Evolutionary conservation across 2,888 invertebrate genomes (phyloP), one percentile per base, ranked within the genome.

Genomic region (Napeogenes inachia): DNA sequence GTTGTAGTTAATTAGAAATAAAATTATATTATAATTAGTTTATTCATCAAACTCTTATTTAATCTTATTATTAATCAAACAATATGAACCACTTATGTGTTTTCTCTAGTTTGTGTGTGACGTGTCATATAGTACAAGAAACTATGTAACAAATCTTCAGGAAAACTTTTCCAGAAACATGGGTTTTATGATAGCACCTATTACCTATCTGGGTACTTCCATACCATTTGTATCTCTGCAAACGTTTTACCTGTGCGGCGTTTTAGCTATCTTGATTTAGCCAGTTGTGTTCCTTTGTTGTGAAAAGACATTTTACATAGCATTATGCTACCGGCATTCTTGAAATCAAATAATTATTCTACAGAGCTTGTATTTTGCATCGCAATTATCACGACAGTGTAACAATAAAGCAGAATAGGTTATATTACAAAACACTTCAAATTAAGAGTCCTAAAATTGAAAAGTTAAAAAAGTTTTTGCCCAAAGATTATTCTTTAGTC

Each of bases 181-280:
- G 42, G 42, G 6, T 42, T 42, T 30, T 50, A 30, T 30, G 21
- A 30, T 30, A 21, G 21, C 8, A 47, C 21, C 38, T 47, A n/a
- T 47, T 21, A 30, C 50, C 21, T 30, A 50, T 50, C 10, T 30
- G 50, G 30, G 30, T 30, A 50, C 50, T 50, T 50, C 50, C 30
- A 12, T 21, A 30, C 8, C 13, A 21, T 64, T 54, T 30, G 10
- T 56, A 61, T 38, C 13, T 61, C 64, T 61, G 45, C 35, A 42
- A 13, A 10, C 38, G 13, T 56, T 46, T 55, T 56, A 59, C 53
- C 59, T 54, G 42, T 56, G 58, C 46, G 32, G 38, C 35, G 61
- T 38, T 32, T 54, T 50, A 50, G 50, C 61, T 59, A 61, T 61
- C 59, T 54, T 61, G 59, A 61, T 61, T 59, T 54, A 64, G 38